Conservation (phyloP, 2,113 vertebrate genomes). For the Oryzias melastigma region DNA sequence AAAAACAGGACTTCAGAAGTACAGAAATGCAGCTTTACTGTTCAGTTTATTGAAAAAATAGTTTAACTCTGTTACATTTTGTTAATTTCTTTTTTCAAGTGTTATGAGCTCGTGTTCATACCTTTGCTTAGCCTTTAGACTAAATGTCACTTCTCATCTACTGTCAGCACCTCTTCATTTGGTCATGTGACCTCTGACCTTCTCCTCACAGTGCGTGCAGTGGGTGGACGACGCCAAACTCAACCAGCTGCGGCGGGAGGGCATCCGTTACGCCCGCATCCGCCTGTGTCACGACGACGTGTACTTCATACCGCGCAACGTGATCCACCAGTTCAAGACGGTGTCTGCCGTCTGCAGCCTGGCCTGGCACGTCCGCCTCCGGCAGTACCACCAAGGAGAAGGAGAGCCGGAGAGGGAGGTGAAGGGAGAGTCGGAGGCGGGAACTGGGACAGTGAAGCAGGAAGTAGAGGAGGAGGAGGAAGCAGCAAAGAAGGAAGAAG, state of each 20-base stretch:
- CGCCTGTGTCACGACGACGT: conserved; percentile 94
- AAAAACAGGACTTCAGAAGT: too few relatives aligned
- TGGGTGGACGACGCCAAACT: conserved; percentile 99
- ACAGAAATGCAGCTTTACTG: too few relatives aligned
- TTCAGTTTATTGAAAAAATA: too few relatives aligned
- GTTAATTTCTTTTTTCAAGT: too few relatives aligned
- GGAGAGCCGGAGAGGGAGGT: neutral
- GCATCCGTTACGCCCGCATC: conserved; percentile 94
- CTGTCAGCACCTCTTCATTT: too few relatives aligned
- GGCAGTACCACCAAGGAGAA: conserved; percentile 80
- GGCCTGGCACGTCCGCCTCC: conserved; percentile 93
- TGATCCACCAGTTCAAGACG: conserved; percentile 98
- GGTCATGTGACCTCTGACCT: too few relatives aligned
- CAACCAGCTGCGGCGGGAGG: conserved; percentile 96
- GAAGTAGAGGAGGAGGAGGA: conserved; percentile 1
- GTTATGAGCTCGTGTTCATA: too few relatives aligned
- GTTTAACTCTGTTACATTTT: too few relatives aligned
- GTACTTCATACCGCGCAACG: conserved; percentile 97
- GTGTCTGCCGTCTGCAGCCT: conserved; percentile 96
- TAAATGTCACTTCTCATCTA: too few relatives aligned
- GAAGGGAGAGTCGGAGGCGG: conserved; percentile 1
- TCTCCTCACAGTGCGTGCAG: conserved; percentile 86
- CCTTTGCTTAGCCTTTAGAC: too few relatives aligned
- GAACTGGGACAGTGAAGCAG: neutral
- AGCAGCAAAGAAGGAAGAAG: conserved; percentile 45